phyloP scores from a whole-genome alignment of 2,888 invertebrate species.

The Eristalinus aeneus region DNA sequence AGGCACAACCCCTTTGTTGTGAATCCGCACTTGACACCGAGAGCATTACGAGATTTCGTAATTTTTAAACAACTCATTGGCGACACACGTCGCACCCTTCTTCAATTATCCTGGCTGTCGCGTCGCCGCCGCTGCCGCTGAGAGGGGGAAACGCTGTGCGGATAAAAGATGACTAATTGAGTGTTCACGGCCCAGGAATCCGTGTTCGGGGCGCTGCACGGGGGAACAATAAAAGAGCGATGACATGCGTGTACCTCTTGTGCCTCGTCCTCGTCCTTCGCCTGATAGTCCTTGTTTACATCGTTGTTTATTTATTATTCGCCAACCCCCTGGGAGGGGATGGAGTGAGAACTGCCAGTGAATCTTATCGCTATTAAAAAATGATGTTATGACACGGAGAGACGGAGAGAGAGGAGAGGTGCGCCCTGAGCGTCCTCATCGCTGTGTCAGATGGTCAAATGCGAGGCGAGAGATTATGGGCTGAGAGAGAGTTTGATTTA shows the following conservation, averaged over 20 bases:
- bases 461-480: constrained; percentile 57
- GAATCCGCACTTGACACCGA: constrained; percentile 60
- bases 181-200: constrained; percentile 67
- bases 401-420: constrained; percentile 4
- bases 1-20: constrained; percentile 44
- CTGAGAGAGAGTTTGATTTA: constrained; percentile 52
- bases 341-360: not conserved
- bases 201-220: constrained; percentile 18
- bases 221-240: constrained; percentile 27
- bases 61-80: constrained; percentile 61
- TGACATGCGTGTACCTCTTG: constrained; percentile 40
- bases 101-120: constrained; percentile 46
- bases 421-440: constrained; percentile 14
- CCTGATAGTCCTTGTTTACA: constrained; percentile 66
- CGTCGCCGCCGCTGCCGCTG: not conserved
- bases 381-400: constrained; percentile 65
- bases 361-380: constrained; percentile 68
- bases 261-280: constrained; percentile 38
- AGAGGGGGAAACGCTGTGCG: constrained; percentile 1
- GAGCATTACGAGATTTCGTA: constrained; percentile 56
- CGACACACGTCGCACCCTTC: constrained; percentile 43
- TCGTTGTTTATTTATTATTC: constrained; percentile 67
- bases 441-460: constrained; percentile 67
- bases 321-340: constrained; percentile 57
- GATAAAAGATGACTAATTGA: constrained; percentile 67